Percentiles rank a stretch among this genome's conserved stretches.
These are phyloP conservation scores for Battus philenor DNA, from an alignment of 1,140 invertebrate species.

Conservation along the genomic window DNA sequence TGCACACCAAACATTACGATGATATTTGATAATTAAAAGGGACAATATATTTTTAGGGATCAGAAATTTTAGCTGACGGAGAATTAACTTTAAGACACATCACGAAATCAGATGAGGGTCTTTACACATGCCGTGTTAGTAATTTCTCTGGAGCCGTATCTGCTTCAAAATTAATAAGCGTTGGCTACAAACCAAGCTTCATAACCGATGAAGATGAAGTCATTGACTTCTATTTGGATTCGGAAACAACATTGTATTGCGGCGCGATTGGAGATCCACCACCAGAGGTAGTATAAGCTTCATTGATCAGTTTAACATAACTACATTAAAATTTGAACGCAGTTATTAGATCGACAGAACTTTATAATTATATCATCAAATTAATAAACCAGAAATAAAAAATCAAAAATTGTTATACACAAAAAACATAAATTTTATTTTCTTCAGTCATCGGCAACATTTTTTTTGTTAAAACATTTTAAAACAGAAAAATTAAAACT, in stretches of 20 bases:
- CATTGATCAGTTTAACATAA: too few relatives aligned
- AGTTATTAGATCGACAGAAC: too few relatives aligned
- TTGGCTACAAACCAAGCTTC: conserved; percentile 29
- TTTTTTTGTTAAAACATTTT: too few relatives aligned
- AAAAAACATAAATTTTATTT: not conserved
- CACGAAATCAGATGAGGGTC: conserved; percentile 17
- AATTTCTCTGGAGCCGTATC: conserved; percentile 18
- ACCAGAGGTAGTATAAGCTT: conserved; percentile 21
- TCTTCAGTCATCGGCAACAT: too few relatives aligned
- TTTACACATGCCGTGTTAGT: conserved; percentile 36
- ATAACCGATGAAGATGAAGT: conserved; percentile 15
- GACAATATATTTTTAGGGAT: conserved; percentile 26
- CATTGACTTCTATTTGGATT: conserved; percentile 17
- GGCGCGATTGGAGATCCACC: conserved; percentile 21
- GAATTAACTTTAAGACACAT: conserved; percentile 20
- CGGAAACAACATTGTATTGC: conserved; percentile 22
- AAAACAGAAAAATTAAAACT: too few relatives aligned
- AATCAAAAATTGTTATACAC: not conserved
- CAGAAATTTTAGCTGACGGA: conserved; percentile 13
- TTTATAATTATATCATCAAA: not conserved
- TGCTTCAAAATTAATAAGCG: conserved; percentile 17
- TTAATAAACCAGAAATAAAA: not conserved
- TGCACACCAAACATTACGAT: too few relatives aligned
- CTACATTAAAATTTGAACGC: too few relatives aligned
- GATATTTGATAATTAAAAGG: too few relatives aligned